Base-by-base conservation (phyloP, 2,888 invertebrate genomes). In the Dysmachus trigonus region DNA sequence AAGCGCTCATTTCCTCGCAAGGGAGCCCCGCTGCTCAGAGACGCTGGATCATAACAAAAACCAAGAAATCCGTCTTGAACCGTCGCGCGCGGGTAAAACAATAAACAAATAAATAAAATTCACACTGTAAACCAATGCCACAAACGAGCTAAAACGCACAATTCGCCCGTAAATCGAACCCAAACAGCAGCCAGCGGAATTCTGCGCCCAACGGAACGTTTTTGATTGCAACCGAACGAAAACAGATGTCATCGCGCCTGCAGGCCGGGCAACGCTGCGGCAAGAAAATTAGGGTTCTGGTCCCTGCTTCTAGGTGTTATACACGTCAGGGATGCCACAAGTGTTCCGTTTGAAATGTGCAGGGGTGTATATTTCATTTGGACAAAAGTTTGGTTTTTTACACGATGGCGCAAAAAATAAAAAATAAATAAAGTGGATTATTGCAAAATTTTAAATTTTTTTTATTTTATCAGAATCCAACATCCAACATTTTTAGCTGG, bases 1-100 rank as follows among this genome's bases (percentile, higher is more conserved):
- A 92, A 22, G 92, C 91, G 88, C 92, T 92, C 92, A 92, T 92
- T 79, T 87, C 88, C 33, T 62, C 5, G 8, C 22, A 62, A 62
- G 22, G 2, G 18, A 3, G 2, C 0, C 2, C 18, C 10, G 10
- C 10, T 1, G 62, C 7, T 62, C 62, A 22, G 8, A 62, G 10
- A 18, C 10, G 10, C 3, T 2, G 2, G 22, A 62, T 8, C 62
- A 62, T 62, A 18, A 62, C 62, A 62, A 27, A 27, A 62, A 62
- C 1, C 5, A 1, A 2, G 1, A 27, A 62, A 62, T 13, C 3
- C 22, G 22, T 5, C 22, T 27, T 18, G 0, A 22, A 18, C 10
- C 0, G 27, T 7, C 22, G 8, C 1, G 2, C 1, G 1, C 22
- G 13, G 7, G 33, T 33, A 73, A 33, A 33, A 73, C 31, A 73